A percentile compares a stretch with the other conserved stretches of the same genome.
These are phyloP conservation scores for Anastatus disparis DNA, from an alignment of 1,140 invertebrate genomes.

Conservation along the genomic window DNA sequence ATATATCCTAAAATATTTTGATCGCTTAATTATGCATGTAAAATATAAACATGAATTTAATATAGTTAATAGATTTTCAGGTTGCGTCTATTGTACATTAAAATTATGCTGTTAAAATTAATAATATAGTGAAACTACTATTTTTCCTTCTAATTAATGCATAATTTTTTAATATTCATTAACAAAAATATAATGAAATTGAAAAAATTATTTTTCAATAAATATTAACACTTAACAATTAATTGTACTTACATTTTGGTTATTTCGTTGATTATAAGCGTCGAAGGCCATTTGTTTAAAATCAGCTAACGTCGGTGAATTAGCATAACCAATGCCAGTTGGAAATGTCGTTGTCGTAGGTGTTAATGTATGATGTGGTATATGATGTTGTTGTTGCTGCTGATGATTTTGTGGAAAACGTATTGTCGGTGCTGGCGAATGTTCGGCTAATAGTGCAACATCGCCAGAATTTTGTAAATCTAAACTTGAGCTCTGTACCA, in stretches of 20 bases:
- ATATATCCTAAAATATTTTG: too few species aligned
- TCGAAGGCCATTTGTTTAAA: constrained; percentile 63
- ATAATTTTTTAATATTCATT: too few species aligned
- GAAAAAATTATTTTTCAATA: too few species aligned
- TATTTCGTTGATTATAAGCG: constrained; percentile 61
- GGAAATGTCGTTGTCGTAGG: not conserved
- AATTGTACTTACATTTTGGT: constrained; percentile 62
- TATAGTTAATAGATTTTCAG: too few species aligned
- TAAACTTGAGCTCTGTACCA: constrained; percentile 46
- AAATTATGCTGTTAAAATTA: too few species aligned
- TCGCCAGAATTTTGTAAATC: not conserved
- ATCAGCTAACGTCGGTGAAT: constrained; percentile 59
- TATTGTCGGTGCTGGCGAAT: constrained; percentile 49
- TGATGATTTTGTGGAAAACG: constrained; percentile 54
- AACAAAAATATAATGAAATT: too few species aligned
- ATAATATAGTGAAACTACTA: too few species aligned
- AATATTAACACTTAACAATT: too few species aligned
- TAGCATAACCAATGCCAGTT: constrained; percentile 40
- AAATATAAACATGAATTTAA: too few species aligned
- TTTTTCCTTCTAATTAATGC: too few species aligned
- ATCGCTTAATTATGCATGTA: too few species aligned
- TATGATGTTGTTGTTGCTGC: constrained; percentile 2
- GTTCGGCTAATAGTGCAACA: constrained; percentile 43
- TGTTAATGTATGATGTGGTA: not conserved
- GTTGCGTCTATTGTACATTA: too few species aligned